Evolutionary conservation across 1,140 invertebrate genomes (phyloP).

Genomic region (Drosophila insularis): DNA sequence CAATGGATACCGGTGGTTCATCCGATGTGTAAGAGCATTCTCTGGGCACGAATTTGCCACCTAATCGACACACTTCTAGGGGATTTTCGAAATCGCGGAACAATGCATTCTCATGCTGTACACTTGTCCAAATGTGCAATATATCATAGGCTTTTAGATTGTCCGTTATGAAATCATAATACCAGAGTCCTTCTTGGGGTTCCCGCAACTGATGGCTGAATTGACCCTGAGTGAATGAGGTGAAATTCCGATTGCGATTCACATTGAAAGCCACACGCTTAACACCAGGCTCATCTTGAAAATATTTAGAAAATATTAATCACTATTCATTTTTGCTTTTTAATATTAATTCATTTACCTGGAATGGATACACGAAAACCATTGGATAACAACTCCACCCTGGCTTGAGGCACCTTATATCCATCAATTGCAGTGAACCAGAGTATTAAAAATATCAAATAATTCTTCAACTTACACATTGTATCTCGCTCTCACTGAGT

Average conservation of each 20-base stretch:
- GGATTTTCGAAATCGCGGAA: conserved; percentile 48
- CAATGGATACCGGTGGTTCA: background rate
- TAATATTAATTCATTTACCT: conserved; percentile 38
- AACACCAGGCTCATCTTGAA: conserved; percentile 62
- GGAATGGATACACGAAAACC: conserved; percentile 72
- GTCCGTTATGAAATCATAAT: conserved; percentile 39
- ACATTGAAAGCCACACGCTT: conserved; percentile 72
- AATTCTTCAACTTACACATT: conserved; percentile 20
- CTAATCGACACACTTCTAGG: conserved; percentile 38
- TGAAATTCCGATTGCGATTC: conserved; percentile 71
- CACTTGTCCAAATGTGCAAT: conserved; percentile 69
- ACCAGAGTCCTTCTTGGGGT: conserved; percentile 51
- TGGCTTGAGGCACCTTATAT: conserved; percentile 56
- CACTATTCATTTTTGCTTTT: background rate
- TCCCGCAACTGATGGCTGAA: conserved; percentile 41
- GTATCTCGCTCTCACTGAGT: background rate
- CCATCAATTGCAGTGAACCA: background rate
- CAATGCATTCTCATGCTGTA: conserved; percentile 59
- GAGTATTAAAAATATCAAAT: background rate
- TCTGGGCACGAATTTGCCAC: conserved; percentile 37
- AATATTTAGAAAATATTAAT: background rate
- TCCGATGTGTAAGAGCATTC: conserved; percentile 28
- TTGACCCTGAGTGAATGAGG: conserved; percentile 62
- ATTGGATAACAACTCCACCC: conserved; percentile 50
- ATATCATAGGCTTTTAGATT: conserved; percentile 49